phyloP scores from a whole-genome alignment of 1,140 invertebrate species.

The Hylyphantes graminicola region DNA sequence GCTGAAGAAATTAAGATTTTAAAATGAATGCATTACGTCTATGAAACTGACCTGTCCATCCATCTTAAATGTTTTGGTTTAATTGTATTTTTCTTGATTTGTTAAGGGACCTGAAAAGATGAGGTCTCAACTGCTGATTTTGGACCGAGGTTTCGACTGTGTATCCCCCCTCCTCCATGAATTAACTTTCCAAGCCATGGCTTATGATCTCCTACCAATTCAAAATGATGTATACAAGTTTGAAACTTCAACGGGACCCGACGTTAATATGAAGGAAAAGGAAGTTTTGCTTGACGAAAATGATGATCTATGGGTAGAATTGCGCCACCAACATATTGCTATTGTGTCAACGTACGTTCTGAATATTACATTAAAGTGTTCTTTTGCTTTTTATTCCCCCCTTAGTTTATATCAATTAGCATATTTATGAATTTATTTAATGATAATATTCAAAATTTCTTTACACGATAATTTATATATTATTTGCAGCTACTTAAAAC shows the following conservation, averaged over 20 bases:
- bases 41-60: not conserved
- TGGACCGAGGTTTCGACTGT: conserved; percentile 99
- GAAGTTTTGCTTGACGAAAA: conserved; percentile 99
- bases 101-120: conserved; percentile 79
- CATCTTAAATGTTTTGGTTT: not conserved
- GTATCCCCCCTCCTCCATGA: conserved; percentile 98
- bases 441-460: too few species aligned
- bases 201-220: conserved; percentile 97
- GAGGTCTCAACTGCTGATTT: conserved; percentile 93
- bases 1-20: not conserved
- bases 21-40: not conserved
- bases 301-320: conserved; percentile 98
- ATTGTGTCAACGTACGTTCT: conserved; percentile 89
- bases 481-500: too few species aligned
- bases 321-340: conserved; percentile 99
- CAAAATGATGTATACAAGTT: conserved; percentile 99
- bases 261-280: conserved; percentile 76
- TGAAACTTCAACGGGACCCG: conserved; percentile 80
- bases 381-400: not conserved
- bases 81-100: not conserved
- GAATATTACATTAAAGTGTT: conserved; percentile 28
- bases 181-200: conserved; percentile 99
- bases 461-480: too few species aligned
- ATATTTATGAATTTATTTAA: not conserved
- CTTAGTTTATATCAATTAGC: not conserved